Percentiles rank a stretch among this genome's conserved stretches.
These are phyloP conservation scores for Parauchenoglanis ngamensis DNA, from an alignment of 2,797 vertebrate genomes.

Conservation along the genomic window DNA sequence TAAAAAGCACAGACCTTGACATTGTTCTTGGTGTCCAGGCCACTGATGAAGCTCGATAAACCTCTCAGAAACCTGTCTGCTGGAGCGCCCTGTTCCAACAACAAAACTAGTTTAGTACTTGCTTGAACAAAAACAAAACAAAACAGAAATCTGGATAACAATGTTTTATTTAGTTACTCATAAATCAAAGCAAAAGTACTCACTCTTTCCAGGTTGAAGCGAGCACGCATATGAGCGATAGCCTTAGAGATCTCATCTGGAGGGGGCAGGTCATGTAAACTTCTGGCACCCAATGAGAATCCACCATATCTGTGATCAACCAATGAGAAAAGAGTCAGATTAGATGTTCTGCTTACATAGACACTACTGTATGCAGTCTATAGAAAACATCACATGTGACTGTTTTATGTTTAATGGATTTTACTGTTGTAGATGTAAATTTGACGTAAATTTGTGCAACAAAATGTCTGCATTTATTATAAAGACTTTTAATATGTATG, in stretches of 20 bases:
- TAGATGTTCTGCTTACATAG: too few species aligned
- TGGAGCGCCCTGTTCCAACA: constrained; percentile 88
- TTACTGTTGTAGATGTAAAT: background rate
- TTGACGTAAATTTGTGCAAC: background rate
- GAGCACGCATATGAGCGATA: constrained; percentile 81
- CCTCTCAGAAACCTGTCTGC: constrained; percentile 89
- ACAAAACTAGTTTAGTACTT: background rate
- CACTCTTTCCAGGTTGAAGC: constrained; percentile 86
- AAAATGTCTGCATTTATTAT: background rate
- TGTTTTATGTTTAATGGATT: background rate
- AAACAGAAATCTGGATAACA: background rate
- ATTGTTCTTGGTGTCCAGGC: constrained; percentile 90
- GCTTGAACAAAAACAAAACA: background rate
- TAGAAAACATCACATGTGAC: background rate
- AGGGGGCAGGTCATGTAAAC: constrained; percentile 77
- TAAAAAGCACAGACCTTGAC: constrained; percentile 83
- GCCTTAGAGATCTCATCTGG: constrained; percentile 82
- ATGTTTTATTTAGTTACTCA: background rate
- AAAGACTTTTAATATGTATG: background rate
- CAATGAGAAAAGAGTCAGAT: constrained; percentile 13
- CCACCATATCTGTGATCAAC: constrained; percentile 85
- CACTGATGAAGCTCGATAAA: constrained; percentile 86
- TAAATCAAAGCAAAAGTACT: constrained; percentile 29
- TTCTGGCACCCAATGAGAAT: constrained; percentile 90
- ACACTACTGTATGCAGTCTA: background rate